Percentiles rank a stretch among this genome's conserved stretches.
Conservation (phyloP, 2,888 invertebrate species). For the Heliconius charithonia region DNA sequence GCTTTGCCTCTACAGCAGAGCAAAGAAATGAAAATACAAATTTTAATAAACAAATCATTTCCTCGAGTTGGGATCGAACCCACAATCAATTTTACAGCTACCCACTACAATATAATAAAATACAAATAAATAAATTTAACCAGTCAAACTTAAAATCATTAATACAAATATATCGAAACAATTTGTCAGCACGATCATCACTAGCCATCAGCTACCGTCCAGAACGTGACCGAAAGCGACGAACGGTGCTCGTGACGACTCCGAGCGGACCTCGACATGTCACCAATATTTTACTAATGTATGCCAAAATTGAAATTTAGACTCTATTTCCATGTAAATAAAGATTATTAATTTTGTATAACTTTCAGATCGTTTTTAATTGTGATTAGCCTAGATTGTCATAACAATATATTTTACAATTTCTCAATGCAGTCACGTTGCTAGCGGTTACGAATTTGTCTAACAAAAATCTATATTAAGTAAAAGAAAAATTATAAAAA, state of each 20-base stretch:
- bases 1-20: no score
- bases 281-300: constrained; percentile 45
- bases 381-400: constrained; percentile 1
- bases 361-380: constrained; percentile 16
- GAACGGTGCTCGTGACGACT: constrained; percentile 78
- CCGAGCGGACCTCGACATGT: constrained; percentile 68
- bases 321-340: constrained; percentile 6
- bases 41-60: no score
- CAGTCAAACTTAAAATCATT: constrained; percentile 42
- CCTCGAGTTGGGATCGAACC: no score
- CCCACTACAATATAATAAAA: background rate
- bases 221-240: constrained; percentile 77
- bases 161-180: constrained; percentile 44
- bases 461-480: background rate
- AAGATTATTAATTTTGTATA: background rate
- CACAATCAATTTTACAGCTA: no score
- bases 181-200: constrained; percentile 47
- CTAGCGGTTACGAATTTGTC: background rate
- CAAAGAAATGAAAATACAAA: no score
- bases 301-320: constrained; percentile 38
- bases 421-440: constrained; percentile 11
- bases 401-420: constrained; percentile 7
- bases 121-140: constrained; percentile 32
- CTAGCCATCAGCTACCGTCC: constrained; percentile 70
- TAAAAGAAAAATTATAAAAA: background rate